phyloP scores from a whole-genome alignment of 2,888 invertebrate species.

The Antheraea assamensis region DNA sequence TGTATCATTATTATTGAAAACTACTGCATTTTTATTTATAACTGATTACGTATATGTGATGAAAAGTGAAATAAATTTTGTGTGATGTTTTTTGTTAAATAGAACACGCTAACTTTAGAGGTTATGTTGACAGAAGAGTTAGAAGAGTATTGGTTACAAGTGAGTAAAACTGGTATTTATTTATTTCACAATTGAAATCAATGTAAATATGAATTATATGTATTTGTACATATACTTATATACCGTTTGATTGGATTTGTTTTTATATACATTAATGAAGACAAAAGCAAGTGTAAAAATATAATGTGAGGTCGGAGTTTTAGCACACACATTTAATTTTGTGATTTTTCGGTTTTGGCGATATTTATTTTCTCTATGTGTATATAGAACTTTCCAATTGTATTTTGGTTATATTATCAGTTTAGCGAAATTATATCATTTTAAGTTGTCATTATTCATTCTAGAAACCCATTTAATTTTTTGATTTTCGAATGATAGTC shows the following conservation, averaged over 20 bases:
- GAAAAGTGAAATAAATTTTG: neutral
- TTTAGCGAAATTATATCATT: no score
- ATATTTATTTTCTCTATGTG: no score
- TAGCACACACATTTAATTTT: no score
- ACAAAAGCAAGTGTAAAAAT: neutral
- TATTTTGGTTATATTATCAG: no score
- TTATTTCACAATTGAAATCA: neutral
- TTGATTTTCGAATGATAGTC: no score
- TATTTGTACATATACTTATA: neutral
- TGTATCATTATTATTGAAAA: neutral
- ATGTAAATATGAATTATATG: neutral
- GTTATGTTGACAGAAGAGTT: slow-evolving; percentile 73
- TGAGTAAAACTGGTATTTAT: slow-evolving; percentile 43
- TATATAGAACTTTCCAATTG: no score
- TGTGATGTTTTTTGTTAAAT: slow-evolving; percentile 12
- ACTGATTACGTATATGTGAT: neutral
- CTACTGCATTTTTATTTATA: neutral
- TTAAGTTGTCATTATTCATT: no score
- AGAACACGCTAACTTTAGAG: slow-evolving; percentile 43
- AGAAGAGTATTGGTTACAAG: slow-evolving; percentile 55
- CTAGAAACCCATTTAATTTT: no score
- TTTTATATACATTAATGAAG: neutral
- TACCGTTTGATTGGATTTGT: neutral
- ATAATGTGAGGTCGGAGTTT: neutral
- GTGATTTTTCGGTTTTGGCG: no score